Evolutionary conservation across 2,113 vertebrate genomes (phyloP).

Genomic region (Sturnira hondurensis): DNA sequence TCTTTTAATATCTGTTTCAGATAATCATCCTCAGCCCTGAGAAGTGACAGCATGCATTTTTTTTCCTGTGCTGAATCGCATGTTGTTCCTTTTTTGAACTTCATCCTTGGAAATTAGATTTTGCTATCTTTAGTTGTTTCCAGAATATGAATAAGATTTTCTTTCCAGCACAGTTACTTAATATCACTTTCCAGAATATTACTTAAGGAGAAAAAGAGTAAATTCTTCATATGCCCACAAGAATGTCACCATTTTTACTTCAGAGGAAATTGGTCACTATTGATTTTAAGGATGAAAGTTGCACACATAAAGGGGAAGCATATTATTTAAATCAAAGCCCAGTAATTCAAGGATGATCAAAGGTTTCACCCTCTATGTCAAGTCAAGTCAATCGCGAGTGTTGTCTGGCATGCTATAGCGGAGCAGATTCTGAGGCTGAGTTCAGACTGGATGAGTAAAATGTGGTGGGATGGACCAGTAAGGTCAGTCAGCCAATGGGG

Average conservation of each 20-base stretch:
- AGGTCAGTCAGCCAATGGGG: background rate
- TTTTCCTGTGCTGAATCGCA: background rate
- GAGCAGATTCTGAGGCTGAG: background rate
- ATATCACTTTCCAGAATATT: background rate
- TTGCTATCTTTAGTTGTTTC: constrained; percentile 27
- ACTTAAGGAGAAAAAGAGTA: constrained; percentile 21
- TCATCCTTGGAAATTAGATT: constrained; percentile 25
- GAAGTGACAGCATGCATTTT: background rate
- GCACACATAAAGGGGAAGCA: background rate
- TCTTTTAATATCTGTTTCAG: constrained; percentile 12
- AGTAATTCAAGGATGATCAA: background rate
- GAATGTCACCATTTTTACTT: background rate
- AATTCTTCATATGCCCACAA: background rate
- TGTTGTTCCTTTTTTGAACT: constrained; percentile 6
- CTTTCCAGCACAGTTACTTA: background rate
- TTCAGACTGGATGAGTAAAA: background rate
- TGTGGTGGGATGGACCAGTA: background rate
- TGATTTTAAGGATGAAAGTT: constrained; percentile 51
- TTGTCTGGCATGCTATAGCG: background rate
- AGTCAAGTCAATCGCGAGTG: background rate
- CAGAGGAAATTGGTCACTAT: background rate
- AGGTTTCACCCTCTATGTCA: background rate
- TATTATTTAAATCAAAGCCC: constrained; percentile 41
- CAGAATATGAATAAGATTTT: constrained; percentile 5
- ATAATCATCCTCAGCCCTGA: background rate